A percentile compares a stretch with the other conserved stretches of the same genome.
phyloP scores from a whole-genome alignment of 2,888 invertebrate species.

The Stenoptilia bipunctidactyla region DNA sequence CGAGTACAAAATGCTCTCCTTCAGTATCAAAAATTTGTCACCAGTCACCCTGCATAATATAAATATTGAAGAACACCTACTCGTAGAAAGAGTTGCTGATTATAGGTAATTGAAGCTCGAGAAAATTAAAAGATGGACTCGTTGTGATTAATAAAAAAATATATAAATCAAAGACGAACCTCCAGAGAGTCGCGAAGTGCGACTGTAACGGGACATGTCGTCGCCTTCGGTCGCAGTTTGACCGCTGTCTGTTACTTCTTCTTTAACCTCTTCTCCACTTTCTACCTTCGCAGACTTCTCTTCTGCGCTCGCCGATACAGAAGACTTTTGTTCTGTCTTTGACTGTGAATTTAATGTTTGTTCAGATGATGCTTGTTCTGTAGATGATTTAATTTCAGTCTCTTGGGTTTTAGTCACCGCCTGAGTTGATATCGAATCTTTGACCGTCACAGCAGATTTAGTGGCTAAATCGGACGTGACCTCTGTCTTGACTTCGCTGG shows the following conservation, averaged over 20 bases:
- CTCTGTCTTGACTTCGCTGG: constrained; percentile 30
- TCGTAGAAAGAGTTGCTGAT: too few species aligned
- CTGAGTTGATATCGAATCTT: neutral
- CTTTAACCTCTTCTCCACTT: constrained; percentile 15
- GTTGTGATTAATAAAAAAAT: neutral
- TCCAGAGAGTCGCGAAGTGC: constrained; percentile 74
- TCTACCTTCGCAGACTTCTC: constrained; percentile 7
- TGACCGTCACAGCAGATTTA: constrained; percentile 40
- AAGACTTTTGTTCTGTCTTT: constrained; percentile 19
- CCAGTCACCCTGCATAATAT: neutral
- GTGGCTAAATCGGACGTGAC: constrained; percentile 39
- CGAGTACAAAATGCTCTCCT: too few species aligned
- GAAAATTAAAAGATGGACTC: neutral
- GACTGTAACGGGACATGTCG: constrained; percentile 73
- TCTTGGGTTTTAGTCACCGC: too few species aligned
- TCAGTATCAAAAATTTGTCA: too few species aligned
- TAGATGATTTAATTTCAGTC: constrained; percentile 2
- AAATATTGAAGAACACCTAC: neutral
- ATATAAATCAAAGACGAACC: constrained; percentile 40
- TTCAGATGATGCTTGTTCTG: constrained; percentile 14
- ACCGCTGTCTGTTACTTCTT: constrained; percentile 26
- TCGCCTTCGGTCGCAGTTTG: constrained; percentile 47
- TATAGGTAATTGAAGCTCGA: neutral
- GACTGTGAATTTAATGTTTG: constrained; percentile 19
- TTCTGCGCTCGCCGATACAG: neutral